Evolutionary conservation across 2,888 invertebrate species (phyloP).

Genomic region (Ormyrus nitidulus): DNA sequence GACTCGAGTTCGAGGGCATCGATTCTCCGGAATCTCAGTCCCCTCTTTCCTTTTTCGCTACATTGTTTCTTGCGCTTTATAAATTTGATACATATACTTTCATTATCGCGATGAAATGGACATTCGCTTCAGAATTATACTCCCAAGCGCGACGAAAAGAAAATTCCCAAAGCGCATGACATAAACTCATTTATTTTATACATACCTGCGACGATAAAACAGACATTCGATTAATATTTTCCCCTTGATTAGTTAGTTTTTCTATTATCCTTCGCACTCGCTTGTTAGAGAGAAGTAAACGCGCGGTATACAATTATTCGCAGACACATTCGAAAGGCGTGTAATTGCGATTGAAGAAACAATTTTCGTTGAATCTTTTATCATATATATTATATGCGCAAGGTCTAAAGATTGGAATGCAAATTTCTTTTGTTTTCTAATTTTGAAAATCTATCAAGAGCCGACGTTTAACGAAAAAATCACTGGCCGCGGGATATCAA

Average conservation of each 20-base stretch:
- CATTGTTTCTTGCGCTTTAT: conserved; percentile 14
- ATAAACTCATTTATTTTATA: conserved; percentile 11
- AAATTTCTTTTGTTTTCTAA: conserved; percentile 10
- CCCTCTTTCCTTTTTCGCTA: conserved; percentile 1
- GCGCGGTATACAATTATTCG: conserved; percentile 27
- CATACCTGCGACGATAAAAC: conserved; percentile 42
- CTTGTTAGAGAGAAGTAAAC: conserved; percentile 42
- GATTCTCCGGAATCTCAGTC: conserved; percentile 1
- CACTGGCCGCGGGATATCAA: conserved; percentile 46
- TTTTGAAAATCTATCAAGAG: conserved; percentile 11
- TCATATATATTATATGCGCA: background rate
- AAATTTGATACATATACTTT: conserved; percentile 41
- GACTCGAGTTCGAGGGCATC: conserved; percentile 11
- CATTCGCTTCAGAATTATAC: conserved; percentile 44
- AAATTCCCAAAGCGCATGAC: conserved; percentile 36
- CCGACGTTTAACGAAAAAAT: conserved; percentile 28
- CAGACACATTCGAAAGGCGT: conserved; percentile 35
- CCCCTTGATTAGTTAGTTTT: background rate
- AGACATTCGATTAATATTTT: conserved; percentile 31
- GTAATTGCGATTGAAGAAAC: conserved; percentile 29
- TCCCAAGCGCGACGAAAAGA: conserved; percentile 27
- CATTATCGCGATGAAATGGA: conserved; percentile 49
- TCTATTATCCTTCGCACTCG: conserved; percentile 20
- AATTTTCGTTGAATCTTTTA: conserved; percentile 25
- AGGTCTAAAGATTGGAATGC: background rate